A percentile compares a stretch with the other conserved stretches of the same genome.
Conservation (phyloP, 2,888 invertebrate genomes). For the Zygogramma bicolorata region DNA sequence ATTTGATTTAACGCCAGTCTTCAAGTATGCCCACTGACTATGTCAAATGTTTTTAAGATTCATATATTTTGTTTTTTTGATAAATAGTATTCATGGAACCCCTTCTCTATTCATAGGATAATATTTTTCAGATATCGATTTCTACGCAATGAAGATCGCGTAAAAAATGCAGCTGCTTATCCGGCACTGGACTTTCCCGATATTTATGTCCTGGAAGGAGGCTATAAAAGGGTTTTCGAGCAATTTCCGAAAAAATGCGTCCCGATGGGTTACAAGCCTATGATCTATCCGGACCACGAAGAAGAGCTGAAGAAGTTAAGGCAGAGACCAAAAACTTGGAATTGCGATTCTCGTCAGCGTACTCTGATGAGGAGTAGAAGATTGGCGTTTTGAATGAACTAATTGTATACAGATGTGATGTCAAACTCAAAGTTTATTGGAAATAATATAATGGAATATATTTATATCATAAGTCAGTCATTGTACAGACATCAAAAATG, state of each 20-base stretch:
- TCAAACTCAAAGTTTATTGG: too few relatives aligned
- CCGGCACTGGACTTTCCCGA: background rate
- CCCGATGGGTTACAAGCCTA: background rate
- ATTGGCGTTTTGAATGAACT: too few relatives aligned
- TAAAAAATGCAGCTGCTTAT: background rate
- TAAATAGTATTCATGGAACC: background rate
- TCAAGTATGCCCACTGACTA: background rate
- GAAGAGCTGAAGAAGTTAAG: background rate
- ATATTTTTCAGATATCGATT: background rate
- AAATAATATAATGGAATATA: too few relatives aligned
- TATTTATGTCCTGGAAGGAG: background rate
- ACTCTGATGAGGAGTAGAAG: too few relatives aligned
- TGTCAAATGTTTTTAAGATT: background rate
- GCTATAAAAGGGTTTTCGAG: background rate
- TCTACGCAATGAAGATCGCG: background rate
- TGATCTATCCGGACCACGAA: background rate
- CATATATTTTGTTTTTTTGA: background rate
- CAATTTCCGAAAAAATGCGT: background rate
- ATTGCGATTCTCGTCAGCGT: background rate
- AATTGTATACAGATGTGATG: too few relatives aligned
- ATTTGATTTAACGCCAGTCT: background rate
- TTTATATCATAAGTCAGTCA: too few relatives aligned
- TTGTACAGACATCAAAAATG: too few relatives aligned
- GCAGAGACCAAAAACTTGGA: background rate
- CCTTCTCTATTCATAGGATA: background rate